These are phyloP conservation scores for Gambelia wislizenii DNA, from an alignment of 2,797 vertebrate genomes.

Conservation along the genomic window DNA sequence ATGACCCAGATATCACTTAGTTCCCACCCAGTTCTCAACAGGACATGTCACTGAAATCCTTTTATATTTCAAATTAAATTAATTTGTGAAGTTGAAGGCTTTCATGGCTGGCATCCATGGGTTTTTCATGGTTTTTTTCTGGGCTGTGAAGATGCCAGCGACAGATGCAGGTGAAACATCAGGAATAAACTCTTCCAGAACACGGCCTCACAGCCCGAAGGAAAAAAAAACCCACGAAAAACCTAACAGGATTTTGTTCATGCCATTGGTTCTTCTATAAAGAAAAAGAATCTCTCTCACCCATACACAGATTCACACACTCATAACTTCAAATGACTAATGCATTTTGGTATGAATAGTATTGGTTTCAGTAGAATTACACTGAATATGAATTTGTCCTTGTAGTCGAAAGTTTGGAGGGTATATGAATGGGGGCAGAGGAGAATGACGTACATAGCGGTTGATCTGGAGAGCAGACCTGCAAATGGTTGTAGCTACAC, in stretches of 20 bases:
- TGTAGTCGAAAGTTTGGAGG: conserved; percentile 59
- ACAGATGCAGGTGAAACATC: too few species aligned
- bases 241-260: conserved; percentile 56
- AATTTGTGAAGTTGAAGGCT: too few species aligned
- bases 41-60: too few species aligned
- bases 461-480: conserved; percentile 64
- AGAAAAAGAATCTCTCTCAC: conserved; percentile 37
- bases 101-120: too few species aligned
- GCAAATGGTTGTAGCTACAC: conserved; percentile 64
- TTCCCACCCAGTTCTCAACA: too few species aligned
- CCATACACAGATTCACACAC: conserved; percentile 18
- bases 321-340: conserved; percentile 65
- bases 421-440: conserved; percentile 57
- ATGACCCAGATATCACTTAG: too few species aligned
- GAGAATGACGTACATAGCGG: conserved; percentile 58
- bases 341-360: conserved; percentile 69
- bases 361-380: conserved; percentile 72
- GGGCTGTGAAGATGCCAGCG: too few species aligned
- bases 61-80: conserved; percentile 22
- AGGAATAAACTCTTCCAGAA: too few species aligned
- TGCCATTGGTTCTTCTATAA: conserved; percentile 55
- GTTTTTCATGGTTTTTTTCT: too few species aligned
- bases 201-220: too few species aligned
- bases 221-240: too few species aligned
- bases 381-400: conserved; percentile 70